These are phyloP conservation scores for Aurelia coerulea DNA, from an alignment of 30 jellyfish, hydroid and myxozoan species.

Conservation along the genomic window DNA sequence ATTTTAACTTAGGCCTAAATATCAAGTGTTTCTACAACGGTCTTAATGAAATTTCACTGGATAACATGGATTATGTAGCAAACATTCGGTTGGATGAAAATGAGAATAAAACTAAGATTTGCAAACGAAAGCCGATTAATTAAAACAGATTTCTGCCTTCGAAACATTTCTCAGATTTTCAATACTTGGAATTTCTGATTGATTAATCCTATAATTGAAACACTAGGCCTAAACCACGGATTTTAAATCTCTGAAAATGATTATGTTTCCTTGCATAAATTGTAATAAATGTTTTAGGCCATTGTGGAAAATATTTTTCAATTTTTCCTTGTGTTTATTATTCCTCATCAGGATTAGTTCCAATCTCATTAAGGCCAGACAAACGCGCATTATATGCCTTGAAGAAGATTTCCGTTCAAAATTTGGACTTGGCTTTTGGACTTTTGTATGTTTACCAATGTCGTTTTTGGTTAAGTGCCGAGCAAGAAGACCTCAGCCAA, in stretches of 20 bases:
- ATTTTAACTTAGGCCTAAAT: conserved; percentile 26
- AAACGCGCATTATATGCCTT: conserved; percentile 1
- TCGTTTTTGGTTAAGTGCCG: not conserved
- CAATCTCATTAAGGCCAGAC: conserved; percentile 16
- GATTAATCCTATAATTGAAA: conserved; percentile 15
- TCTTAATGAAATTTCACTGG: conserved; percentile 37
- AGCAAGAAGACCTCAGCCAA: not conserved
- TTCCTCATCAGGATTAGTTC: not conserved
- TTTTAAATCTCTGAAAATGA: conserved; percentile 1
- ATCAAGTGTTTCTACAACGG: conserved; percentile 30
- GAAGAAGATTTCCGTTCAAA: conserved; percentile 5
- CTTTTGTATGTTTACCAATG: conserved; percentile 4
- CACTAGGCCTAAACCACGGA: not conserved
- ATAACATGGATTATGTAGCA: conserved; percentile 27
- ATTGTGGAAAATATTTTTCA: conserved; percentile 30
- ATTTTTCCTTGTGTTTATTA: conserved; percentile 7
- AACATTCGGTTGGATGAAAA: conserved; percentile 15
- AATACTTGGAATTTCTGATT: conserved; percentile 6
- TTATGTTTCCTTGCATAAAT: conserved; percentile 22
- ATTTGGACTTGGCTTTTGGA: conserved; percentile 6
- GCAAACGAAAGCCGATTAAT: conserved; percentile 30
- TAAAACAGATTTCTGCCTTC: conserved; percentile 3
- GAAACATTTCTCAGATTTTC: conserved; percentile 13
- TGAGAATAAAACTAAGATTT: conserved; percentile 5
- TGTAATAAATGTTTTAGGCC: conserved; percentile 40